phyloP scores from a whole-genome alignment of 2,113 vertebrate genomes.

The Aplodontia rufa region DNA sequence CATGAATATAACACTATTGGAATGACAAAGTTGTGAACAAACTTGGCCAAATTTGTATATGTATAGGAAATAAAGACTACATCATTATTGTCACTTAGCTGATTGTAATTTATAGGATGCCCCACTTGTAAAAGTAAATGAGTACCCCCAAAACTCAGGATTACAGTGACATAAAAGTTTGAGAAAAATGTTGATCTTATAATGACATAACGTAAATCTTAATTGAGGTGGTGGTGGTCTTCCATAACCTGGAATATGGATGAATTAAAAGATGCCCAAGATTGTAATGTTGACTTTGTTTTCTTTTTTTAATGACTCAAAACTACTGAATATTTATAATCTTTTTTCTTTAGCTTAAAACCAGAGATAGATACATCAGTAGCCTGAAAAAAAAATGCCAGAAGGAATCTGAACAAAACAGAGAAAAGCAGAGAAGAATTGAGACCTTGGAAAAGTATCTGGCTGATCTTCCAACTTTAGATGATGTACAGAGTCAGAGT shows the following conservation, averaged over 20 bases:
- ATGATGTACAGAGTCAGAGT: slow-evolving; percentile 91
- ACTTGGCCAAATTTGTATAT: background rate
- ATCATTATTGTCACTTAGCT: background rate
- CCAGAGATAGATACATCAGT: slow-evolving; percentile 95
- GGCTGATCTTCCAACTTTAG: slow-evolving; percentile 94
- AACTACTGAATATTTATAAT: slow-evolving; percentile 56
- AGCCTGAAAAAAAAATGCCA: slow-evolving; percentile 97
- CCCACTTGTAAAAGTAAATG: background rate
- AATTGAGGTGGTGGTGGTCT: background rate
- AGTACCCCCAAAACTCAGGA: background rate
- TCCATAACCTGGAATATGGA: background rate
- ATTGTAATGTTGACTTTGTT: slow-evolving; percentile 45
- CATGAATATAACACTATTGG: background rate
- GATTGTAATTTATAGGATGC: background rate
- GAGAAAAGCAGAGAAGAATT: slow-evolving; percentile 94
- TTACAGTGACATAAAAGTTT: background rate
- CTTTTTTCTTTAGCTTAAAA: slow-evolving; percentile 91
- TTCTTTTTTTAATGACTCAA: background rate
- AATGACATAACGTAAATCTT: slow-evolving; percentile 23
- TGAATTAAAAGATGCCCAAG: background rate
- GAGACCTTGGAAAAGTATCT: slow-evolving; percentile 98
- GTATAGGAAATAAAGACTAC: background rate
- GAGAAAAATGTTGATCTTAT: background rate
- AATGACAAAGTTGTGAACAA: background rate
- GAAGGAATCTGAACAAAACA: slow-evolving; percentile 93